A percentile compares a stretch with the other conserved stretches of the same genome.
These are phyloP conservation scores for Diplodus sargus DNA, from an alignment of 2,797 vertebrate genomes.

Conservation along the genomic window DNA sequence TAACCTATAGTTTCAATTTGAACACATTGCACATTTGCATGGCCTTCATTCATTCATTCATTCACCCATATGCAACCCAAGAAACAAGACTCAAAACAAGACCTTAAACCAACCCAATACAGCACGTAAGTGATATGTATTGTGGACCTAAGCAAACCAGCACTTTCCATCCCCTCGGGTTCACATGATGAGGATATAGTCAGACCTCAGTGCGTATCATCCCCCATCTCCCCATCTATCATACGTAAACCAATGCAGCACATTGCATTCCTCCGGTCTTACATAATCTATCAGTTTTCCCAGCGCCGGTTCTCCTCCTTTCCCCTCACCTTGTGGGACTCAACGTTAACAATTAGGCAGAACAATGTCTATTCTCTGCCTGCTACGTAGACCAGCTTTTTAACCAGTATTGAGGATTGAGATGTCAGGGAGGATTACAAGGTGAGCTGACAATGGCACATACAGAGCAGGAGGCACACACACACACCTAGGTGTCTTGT, in stretches of 20 bases:
- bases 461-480: constrained; percentile 39
- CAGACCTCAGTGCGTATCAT: not conserved
- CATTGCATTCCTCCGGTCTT: constrained; percentile 17
- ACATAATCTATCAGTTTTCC: constrained; percentile 39
- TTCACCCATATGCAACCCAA: too few relatives aligned
- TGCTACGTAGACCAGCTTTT: constrained; percentile 60
- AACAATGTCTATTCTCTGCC: constrained; percentile 56
- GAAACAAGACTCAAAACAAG: too few relatives aligned
- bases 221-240: constrained; percentile 12
- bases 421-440: constrained; percentile 63
- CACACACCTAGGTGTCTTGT: constrained; percentile 59
- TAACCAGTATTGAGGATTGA: constrained; percentile 49
- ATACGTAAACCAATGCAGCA: constrained; percentile 30
- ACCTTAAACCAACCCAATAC: too few relatives aligned
- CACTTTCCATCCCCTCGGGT: not conserved
- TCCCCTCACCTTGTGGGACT: constrained; percentile 1
- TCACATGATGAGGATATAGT: not conserved
- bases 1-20: too few relatives aligned
- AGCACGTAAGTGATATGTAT: too few relatives aligned
- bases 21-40: too few relatives aligned
- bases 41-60: too few relatives aligned
- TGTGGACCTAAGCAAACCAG: not conserved
- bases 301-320: not conserved
- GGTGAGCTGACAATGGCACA: constrained; percentile 55
- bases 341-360: constrained; percentile 48